phyloP scores from a whole-genome alignment of 2,113 vertebrate species.

The Sarotherodon lohbergeri region DNA sequence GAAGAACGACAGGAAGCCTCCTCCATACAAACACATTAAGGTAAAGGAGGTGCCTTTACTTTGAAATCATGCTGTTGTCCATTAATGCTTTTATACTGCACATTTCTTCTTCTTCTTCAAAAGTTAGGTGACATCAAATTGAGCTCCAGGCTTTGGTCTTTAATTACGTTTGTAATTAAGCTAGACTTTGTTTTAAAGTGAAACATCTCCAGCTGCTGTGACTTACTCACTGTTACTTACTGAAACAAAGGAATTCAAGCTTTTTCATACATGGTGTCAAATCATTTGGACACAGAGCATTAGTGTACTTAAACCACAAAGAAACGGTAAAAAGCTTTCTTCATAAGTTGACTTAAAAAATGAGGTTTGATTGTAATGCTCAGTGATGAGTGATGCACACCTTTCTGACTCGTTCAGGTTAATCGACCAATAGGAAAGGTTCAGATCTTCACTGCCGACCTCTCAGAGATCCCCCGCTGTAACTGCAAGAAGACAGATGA shows the following conservation, averaged over 20 bases:
- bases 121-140: neutral
- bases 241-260: too few species aligned
- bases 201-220: neutral
- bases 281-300: neutral
- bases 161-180: neutral
- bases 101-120: neutral
- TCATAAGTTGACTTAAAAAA: neutral
- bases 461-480: constrained; percentile 92
- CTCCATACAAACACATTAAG: constrained; percentile 92
- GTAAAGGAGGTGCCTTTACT: neutral
- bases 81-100: neutral
- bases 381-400: neutral
- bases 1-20: constrained; percentile 94
- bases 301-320: neutral
- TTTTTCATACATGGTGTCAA: neutral
- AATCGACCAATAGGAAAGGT: constrained; percentile 94
- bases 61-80: neutral
- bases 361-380: neutral
- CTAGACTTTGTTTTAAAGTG: neutral
- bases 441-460: constrained; percentile 93
- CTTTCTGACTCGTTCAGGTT: constrained; percentile 68
- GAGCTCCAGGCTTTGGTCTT: neutral
- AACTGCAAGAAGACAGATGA: constrained; percentile 95
- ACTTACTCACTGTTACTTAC: too few species aligned
- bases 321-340: neutral